Evolutionary conservation across 2,113 vertebrate species (phyloP).

Genomic region (Limnothrissa miodon): DNA sequence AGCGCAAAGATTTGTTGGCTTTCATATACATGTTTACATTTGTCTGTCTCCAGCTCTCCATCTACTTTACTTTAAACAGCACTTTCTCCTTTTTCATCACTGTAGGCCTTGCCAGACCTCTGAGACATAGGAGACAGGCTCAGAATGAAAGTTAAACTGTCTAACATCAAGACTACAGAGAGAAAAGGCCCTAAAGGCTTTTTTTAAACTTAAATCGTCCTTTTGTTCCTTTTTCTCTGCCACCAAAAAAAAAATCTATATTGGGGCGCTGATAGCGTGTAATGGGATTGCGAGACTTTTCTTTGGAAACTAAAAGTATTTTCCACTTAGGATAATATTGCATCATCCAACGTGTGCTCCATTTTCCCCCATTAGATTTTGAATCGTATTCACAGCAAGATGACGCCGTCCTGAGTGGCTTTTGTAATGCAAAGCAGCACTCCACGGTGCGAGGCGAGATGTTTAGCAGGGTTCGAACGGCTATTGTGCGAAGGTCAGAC

Average conservation of each 20-base stretch:
- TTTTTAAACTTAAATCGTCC: not conserved
- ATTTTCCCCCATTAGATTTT: conserved; percentile 21
- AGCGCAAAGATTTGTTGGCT: not conserved
- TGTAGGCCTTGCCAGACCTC: not conserved
- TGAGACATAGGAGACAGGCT: not conserved
- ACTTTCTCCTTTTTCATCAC: not conserved
- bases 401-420: conserved; percentile 35
- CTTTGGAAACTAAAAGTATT: conserved; percentile 6
- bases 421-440: conserved; percentile 45
- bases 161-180: not conserved
- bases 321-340: conserved; percentile 12
- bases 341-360: conserved; percentile 17
- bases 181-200: not conserved
- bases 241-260: not conserved
- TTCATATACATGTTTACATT: conserved; percentile 6
- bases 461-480: not conserved
- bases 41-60: conserved; percentile 9
- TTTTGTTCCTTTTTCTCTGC: not conserved
- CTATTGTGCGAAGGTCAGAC: conserved; percentile 4
- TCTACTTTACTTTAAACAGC: not conserved
- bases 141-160: not conserved
- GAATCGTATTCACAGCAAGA: conserved; percentile 18
- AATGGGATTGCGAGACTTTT: conserved; percentile 18
- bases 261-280: not conserved
- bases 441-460: conserved; percentile 34